Evolutionary conservation across 1,140 invertebrate species (phyloP).

Genomic region (Pogonognathellus flavescens): DNA sequence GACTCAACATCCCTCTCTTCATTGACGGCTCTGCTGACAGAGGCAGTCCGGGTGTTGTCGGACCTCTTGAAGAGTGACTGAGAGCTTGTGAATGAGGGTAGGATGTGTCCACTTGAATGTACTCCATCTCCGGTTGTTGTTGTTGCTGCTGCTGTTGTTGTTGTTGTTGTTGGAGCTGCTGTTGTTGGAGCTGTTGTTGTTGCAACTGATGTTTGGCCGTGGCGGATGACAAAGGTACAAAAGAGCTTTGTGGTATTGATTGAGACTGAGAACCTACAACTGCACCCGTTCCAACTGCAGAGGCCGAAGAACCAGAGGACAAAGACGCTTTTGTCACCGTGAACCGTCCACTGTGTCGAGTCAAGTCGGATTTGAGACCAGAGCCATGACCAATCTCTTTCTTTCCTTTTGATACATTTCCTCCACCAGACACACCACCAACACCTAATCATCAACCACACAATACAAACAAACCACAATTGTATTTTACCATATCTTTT

Average conservation of each 20-base stretch:
- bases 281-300: neutral
- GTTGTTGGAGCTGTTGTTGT: slow-evolving; percentile 38
- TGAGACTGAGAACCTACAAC: neutral
- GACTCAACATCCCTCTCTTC: slow-evolving; percentile 72
- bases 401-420: slow-evolving; percentile 46
- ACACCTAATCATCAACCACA: slow-evolving; percentile 27
- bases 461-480: slow-evolving; percentile 33
- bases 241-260: neutral
- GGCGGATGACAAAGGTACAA: slow-evolving; percentile 22
- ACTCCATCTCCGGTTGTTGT: slow-evolving; percentile 62
- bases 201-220: slow-evolving; percentile 19
- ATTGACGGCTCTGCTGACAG: neutral
- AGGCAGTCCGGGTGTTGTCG: neutral
- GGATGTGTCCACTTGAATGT: slow-evolving; percentile 66
- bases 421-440: slow-evolving; percentile 1
- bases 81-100: slow-evolving; percentile 40
- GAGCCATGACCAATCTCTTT: slow-evolving; percentile 53
- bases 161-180: slow-evolving; percentile 35
- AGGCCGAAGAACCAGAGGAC: slow-evolving; percentile 32
- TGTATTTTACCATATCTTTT: neutral
- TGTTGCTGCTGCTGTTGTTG: slow-evolving; percentile 51
- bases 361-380: slow-evolving; percentile 54
- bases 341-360: slow-evolving; percentile 61
- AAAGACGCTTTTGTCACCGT: slow-evolving; percentile 61
- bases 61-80: slow-evolving; percentile 24